Base-by-base conservation (phyloP, 2,888 invertebrate species). In the Cinara cedri region DNA sequence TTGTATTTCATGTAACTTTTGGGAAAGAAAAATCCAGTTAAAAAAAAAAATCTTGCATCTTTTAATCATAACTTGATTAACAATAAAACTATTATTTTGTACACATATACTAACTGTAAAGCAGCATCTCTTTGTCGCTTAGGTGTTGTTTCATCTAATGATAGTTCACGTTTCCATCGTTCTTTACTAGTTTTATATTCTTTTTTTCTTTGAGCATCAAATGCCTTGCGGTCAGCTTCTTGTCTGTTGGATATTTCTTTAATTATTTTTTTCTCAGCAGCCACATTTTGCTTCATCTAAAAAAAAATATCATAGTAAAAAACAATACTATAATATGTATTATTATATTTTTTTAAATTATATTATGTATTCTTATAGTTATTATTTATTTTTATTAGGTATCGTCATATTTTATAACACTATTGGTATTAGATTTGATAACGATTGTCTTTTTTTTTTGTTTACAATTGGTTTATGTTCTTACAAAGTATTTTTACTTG, bases 151-250 rank as follows among this genome's bases (percentile, higher is more conserved):
- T 96, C 96, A 86, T 96, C 95, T 89, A 94, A 92, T 66, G 94
- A 94, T 82, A 96, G 89, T 85, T 96, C 96, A 84, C 93, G 90
- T 91, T 98, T 98, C 93, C 97, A 96, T 84, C 96, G 88, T 85
- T 98, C 98, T 87, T 98, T 98, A 86, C 94, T 97, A 72, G 93
- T 93, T 88, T 94, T 94, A 88, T 98, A 98, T 87, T 98, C 97
- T 86, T 95, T 94, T 88, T 98, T 96, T 87, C 97, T 95, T 86
- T 95, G 94, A 83, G 93, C 89, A 85, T 94, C 94, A 86, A 96
- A 95, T 82, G 92, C 92, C 86, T 97, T 98, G 82, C 95, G 89
- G 85, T 98, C 98, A 83, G 92, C 91, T 83, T 97, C 96, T 85
- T 98, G 97, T 83, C 94, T 90, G 83, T 91, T 88, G 62, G 92